Conservation (phyloP, 2,888 invertebrate species). For the Hydropsyche betteni region DNA sequence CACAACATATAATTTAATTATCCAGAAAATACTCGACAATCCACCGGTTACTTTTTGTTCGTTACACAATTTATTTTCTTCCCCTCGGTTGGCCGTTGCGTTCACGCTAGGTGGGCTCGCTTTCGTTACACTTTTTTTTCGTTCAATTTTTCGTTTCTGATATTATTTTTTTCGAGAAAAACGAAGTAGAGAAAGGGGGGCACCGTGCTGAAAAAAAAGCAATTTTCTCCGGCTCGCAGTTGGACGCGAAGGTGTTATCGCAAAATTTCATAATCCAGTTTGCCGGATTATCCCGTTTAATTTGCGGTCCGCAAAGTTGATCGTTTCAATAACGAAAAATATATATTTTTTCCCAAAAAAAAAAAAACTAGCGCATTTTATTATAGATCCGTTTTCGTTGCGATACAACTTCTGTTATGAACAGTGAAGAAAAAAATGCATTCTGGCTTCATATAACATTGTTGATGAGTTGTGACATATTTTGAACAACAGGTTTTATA, state of each 20-base stretch:
- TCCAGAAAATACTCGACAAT: slow-evolving; percentile 48
- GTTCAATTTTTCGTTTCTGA: not conserved
- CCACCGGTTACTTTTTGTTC: slow-evolving; percentile 36
- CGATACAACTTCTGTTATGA: too few relatives aligned
- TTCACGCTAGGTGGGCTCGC: slow-evolving; percentile 17
- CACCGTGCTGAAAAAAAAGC: slow-evolving; percentile 41
- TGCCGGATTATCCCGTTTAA: slow-evolving; percentile 49
- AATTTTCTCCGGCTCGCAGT: slow-evolving; percentile 42
- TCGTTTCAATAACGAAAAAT: slow-evolving; percentile 26
- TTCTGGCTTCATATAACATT: too few relatives aligned
- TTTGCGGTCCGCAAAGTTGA: slow-evolving; percentile 42
- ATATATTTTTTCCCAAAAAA: too few relatives aligned
- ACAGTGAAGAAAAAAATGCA: too few relatives aligned
- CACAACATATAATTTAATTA: slow-evolving; percentile 45
- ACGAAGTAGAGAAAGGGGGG: not conserved
- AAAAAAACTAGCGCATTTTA: too few relatives aligned
- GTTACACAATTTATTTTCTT: slow-evolving; percentile 46
- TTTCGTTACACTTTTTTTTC: slow-evolving; percentile 15
- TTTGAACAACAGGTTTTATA: too few relatives aligned
- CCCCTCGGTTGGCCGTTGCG: slow-evolving; percentile 31
- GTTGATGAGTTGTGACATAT: too few relatives aligned
- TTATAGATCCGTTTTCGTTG: too few relatives aligned
- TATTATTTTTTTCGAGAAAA: slow-evolving; percentile 11
- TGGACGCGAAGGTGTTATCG: slow-evolving; percentile 47
- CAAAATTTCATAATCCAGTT: slow-evolving; percentile 49